These are phyloP conservation scores for Sphaeridia pumilis DNA, from an alignment of 2,888 invertebrate species.

Conservation along the genomic window DNA sequence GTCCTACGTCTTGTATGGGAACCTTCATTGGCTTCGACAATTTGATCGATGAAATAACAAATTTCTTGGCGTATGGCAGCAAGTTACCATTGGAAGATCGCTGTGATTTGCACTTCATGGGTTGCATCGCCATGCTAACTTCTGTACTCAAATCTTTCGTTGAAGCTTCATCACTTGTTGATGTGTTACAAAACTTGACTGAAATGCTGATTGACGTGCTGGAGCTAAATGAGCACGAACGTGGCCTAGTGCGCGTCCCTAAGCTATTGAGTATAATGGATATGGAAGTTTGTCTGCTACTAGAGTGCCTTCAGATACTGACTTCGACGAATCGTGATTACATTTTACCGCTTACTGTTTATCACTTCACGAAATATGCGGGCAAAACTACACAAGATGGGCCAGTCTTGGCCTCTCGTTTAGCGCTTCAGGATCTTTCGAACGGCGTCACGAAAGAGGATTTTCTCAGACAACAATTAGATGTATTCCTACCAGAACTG, in stretches of 20 bases:
- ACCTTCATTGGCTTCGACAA: constrained; percentile 14
- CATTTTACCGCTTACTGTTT: constrained; percentile 23
- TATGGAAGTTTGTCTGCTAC: constrained; percentile 12
- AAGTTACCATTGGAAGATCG: constrained; percentile 5
- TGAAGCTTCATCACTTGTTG: background rate
- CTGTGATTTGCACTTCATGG: constrained; percentile 4
- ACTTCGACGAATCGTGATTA: constrained; percentile 11
- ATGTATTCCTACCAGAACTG: constrained; percentile 27
- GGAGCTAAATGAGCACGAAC: constrained; percentile 13
- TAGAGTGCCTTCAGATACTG: constrained; percentile 24
- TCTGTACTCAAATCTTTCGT: background rate
- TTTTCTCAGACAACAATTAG: constrained; percentile 21
- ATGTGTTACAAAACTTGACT: constrained; percentile 19
- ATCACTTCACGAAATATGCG: constrained; percentile 25
- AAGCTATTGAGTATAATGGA: constrained; percentile 7
- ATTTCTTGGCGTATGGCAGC: constrained; percentile 12
- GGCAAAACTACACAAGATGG: constrained; percentile 6
- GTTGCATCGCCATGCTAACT: constrained; percentile 3
- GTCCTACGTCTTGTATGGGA: background rate
- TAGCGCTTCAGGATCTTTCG: background rate
- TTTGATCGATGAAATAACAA: constrained; percentile 22
- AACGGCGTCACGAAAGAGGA: background rate
- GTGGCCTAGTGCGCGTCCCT: constrained; percentile 4
- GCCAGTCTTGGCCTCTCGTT: background rate
- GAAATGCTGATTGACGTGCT: constrained; percentile 18